These are phyloP conservation scores for Meles meles DNA, from an alignment of 2,113 vertebrate genomes.

Conservation along the genomic window DNA sequence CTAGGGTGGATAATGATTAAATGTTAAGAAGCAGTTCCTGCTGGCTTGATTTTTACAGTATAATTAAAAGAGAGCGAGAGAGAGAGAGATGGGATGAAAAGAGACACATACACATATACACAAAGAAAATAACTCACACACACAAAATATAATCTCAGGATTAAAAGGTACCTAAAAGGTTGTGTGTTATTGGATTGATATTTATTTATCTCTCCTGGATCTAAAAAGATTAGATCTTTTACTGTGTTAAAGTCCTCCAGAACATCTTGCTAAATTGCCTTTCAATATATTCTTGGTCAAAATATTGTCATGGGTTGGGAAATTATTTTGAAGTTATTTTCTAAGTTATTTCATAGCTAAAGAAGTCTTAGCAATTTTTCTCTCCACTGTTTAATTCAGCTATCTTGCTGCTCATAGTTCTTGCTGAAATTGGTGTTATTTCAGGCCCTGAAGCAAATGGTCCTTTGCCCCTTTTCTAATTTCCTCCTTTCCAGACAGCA, in stretches of 20 bases:
- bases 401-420: conserved; percentile 15
- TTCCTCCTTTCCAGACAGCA: conserved; percentile 65
- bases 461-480: conserved; percentile 38
- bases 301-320: conserved; percentile 18
- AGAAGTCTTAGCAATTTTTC: conserved; percentile 23
- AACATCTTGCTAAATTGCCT: conserved; percentile 12
- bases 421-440: conserved; percentile 62
- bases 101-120: background rate
- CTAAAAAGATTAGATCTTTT: conserved; percentile 17
- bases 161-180: background rate
- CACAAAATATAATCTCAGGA: background rate
- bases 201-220: conserved; percentile 37
- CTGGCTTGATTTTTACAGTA: conserved; percentile 66
- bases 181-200: conserved; percentile 18
- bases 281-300: conserved; percentile 36
- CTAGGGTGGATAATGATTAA: conserved; percentile 54
- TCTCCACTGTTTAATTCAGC: background rate
- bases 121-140: background rate
- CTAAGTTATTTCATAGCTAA: conserved; percentile 16
- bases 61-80: conserved; percentile 48
- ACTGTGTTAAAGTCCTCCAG: background rate
- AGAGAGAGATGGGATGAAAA: background rate
- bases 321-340: conserved; percentile 52
- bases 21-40: conserved; percentile 59
- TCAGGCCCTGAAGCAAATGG: conserved; percentile 48